These are phyloP conservation scores for Yasuhikotakia modesta DNA, from an alignment of 2,797 vertebrate genomes.

Conservation along the genomic window DNA sequence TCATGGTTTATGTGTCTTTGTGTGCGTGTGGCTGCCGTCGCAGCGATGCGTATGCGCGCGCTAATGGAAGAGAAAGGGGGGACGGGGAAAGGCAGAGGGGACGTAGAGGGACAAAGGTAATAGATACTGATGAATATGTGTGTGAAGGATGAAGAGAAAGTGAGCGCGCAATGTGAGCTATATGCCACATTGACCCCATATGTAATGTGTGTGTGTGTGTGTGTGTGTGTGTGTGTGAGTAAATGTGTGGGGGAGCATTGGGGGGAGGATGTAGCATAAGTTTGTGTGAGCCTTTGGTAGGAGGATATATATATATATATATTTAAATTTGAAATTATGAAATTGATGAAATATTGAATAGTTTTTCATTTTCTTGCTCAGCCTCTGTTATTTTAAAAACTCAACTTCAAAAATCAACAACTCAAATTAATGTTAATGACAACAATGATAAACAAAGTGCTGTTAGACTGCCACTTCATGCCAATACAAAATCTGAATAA, in stretches of 20 bases:
- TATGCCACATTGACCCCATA: conserved; percentile 14
- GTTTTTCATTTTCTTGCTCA: background rate
- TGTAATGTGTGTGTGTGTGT: conserved; percentile 13
- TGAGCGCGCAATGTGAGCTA: conserved; percentile 1
- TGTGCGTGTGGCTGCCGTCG: conserved; percentile 22
- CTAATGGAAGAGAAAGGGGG: background rate
- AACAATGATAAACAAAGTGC: background rate
- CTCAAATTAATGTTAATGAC: background rate
- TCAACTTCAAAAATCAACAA: too few relatives aligned
- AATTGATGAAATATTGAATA: too few relatives aligned
- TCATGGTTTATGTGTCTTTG: conserved; percentile 27
- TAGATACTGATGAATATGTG: conserved; percentile 14
- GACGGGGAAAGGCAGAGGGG: background rate
- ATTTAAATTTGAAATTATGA: too few relatives aligned
- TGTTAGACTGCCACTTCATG: too few relatives aligned
- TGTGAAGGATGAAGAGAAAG: conserved; percentile 9
- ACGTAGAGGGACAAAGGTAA: background rate
- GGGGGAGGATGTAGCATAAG: background rate
- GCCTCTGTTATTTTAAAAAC: background rate
- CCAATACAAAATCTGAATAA: too few relatives aligned
- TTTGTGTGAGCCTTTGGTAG: background rate
- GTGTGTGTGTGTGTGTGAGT: conserved; percentile 25
- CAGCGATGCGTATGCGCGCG: background rate
- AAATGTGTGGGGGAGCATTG: conserved; percentile 20
- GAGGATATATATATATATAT: background rate